Conservation (phyloP, 1,140 invertebrate genomes). For the Drosophila pruinosa region DNA sequence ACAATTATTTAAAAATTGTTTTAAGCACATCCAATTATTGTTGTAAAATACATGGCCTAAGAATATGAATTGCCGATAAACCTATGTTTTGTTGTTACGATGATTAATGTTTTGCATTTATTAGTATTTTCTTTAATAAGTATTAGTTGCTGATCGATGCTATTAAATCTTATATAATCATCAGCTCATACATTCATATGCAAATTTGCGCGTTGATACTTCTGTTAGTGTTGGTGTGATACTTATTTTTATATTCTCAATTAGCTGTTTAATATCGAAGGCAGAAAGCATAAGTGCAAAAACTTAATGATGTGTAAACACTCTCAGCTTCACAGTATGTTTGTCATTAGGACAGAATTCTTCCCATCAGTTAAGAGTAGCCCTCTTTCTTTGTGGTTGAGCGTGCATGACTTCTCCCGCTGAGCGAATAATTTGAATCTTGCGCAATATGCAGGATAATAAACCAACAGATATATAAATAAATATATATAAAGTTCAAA, state of each 20-base stretch:
- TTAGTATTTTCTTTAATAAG: too few relatives aligned
- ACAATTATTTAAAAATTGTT: too few relatives aligned
- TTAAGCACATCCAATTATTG: too few relatives aligned
- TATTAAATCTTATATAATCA: too few relatives aligned
- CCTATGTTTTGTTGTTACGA: too few relatives aligned
- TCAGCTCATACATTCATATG: too few relatives aligned
- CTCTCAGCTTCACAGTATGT: constrained; percentile 26
- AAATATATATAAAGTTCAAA: neutral
- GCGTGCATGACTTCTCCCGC: neutral
- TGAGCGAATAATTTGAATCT: neutral
- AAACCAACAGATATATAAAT: neutral
- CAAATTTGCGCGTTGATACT: too few relatives aligned
- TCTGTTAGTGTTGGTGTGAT: too few relatives aligned
- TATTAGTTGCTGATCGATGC: too few relatives aligned
- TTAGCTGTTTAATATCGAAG: constrained; percentile 34
- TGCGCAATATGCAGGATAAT: neutral
- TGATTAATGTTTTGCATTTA: too few relatives aligned
- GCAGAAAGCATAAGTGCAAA: constrained; percentile 30
- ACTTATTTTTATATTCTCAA: constrained; percentile 10
- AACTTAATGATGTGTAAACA: constrained; percentile 45
- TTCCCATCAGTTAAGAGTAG: constrained; percentile 12
- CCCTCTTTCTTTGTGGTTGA: neutral
- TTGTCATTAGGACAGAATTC: constrained; percentile 47
- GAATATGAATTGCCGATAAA: too few relatives aligned
- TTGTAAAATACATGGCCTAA: too few relatives aligned